Percentiles rank a stretch among this genome's conserved stretches.
phyloP scores from a whole-genome alignment of 1,140 invertebrate species.

The Bombus terrestris region DNA sequence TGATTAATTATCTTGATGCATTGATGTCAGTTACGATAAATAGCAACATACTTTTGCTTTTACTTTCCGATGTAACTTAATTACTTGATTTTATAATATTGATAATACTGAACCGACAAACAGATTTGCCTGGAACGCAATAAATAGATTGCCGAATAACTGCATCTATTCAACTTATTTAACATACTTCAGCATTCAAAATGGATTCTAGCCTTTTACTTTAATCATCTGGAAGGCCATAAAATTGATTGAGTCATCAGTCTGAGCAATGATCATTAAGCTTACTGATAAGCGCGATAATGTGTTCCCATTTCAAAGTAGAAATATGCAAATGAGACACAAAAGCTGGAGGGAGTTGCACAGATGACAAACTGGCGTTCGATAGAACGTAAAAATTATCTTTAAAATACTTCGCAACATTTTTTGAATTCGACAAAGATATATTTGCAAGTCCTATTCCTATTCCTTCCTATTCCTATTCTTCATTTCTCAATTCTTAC shows the following conservation, averaged over 20 bases:
- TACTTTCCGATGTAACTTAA: background rate
- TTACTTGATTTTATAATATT: background rate
- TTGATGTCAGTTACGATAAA: background rate
- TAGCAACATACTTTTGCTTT: background rate
- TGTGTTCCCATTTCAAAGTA: background rate
- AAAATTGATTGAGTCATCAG: conserved; percentile 57
- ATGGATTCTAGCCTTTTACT: background rate
- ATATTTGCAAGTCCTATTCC: too few species aligned
- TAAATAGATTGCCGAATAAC: too few species aligned
- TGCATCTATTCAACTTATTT: too few species aligned
- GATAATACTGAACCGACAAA: background rate
- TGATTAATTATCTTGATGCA: too few species aligned
- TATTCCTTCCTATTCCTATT: too few species aligned
- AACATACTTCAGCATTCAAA: background rate
- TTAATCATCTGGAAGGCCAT: background rate
- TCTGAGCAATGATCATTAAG: conserved; percentile 19
- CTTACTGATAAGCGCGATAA: conserved; percentile 30
- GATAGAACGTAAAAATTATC: too few species aligned
- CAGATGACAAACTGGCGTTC: too few species aligned
- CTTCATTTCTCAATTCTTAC: too few species aligned
- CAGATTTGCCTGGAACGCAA: background rate
- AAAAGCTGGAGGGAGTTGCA: too few species aligned
- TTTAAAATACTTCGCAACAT: too few species aligned
- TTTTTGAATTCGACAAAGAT: background rate
- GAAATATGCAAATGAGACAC: conserved; percentile 45